phyloP scores from a whole-genome alignment of 2,113 vertebrate species.

The Aplodontia rufa region DNA sequence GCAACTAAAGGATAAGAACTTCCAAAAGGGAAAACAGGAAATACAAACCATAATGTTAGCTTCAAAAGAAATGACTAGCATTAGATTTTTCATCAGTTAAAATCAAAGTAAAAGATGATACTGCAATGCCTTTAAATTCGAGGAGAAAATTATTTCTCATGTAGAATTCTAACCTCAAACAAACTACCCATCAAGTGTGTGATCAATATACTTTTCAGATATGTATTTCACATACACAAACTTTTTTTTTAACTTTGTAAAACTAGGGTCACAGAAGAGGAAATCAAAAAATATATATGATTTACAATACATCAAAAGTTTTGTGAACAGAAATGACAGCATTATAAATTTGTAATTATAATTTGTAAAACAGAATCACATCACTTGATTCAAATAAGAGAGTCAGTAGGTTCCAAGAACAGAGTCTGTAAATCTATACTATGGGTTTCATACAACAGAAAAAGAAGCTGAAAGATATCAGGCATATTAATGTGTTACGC shows the following conservation, averaged over 20 bases:
- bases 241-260: not conserved
- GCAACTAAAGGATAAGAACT: not conserved
- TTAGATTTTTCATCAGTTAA: not conserved
- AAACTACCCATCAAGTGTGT: not conserved
- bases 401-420: not conserved
- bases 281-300: not conserved
- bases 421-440: not conserved
- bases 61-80: not conserved
- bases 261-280: not conserved
- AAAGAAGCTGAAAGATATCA: not conserved
- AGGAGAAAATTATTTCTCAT: not conserved
- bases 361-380: not conserved
- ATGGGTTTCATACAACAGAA: not conserved
- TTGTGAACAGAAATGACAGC: constrained; percentile 14
- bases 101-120: not conserved
- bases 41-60: not conserved
- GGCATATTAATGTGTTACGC: not conserved
- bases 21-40: not conserved
- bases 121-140: not conserved
- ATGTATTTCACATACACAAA: too few relatives aligned
- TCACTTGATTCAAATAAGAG: not conserved
- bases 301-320: not conserved
- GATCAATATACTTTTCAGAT: not conserved
- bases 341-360: not conserved
- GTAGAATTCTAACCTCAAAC: not conserved